Evolutionary conservation across 2,888 invertebrate species (phyloP), one percentile per base, ranked within the genome.

Genomic region (Calliphora vomitoria): DNA sequence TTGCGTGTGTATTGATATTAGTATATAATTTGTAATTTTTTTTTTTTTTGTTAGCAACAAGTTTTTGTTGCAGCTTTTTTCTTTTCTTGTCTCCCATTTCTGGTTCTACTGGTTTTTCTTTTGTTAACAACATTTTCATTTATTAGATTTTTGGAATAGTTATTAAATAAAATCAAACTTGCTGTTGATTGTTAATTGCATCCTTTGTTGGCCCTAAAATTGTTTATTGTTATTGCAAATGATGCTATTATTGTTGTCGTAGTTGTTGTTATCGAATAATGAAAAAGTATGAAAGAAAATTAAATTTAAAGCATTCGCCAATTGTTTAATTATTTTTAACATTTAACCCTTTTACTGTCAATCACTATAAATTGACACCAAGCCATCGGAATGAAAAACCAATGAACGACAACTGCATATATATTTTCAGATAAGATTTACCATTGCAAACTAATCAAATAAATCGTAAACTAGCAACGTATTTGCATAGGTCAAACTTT

Each of bases 91-190:
- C 76, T 82, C 20, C 53, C 50, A 84, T 82, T 79, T 82, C 87
- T 85, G 85, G 87, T 87, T 87, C 85, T 85, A 87, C 87, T 87
- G 85, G 87, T 87, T 87, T 87, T 84, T 74, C 82, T 88, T 85
- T 82, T 86, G 80, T 82, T 82, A 79, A 78, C 82, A 74, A 76
- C 72, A 87, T 87, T 81, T 87, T 78, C 76, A 74, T 71, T 74
- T 83, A 71, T 80, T 55, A 78, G 47, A 50, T 68, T 64, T 50
- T 25, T 72, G 15, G 10, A 1, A 25, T 47, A 64, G 35, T 58
- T 71, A 18, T 72, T 84, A 15, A 58, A 72, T 72, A 18, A 47
- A 71, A 72, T 72, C 8, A 72, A 41, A 41, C 11, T 18, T 35
- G 68, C 4, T 71, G 15, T 66, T 66, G 10, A 4, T 47, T 72